Evolutionary conservation across 2,113 vertebrate species (phyloP), one percentile per base, ranked within the genome.

Genomic region (Collichthys lucidus): DNA sequence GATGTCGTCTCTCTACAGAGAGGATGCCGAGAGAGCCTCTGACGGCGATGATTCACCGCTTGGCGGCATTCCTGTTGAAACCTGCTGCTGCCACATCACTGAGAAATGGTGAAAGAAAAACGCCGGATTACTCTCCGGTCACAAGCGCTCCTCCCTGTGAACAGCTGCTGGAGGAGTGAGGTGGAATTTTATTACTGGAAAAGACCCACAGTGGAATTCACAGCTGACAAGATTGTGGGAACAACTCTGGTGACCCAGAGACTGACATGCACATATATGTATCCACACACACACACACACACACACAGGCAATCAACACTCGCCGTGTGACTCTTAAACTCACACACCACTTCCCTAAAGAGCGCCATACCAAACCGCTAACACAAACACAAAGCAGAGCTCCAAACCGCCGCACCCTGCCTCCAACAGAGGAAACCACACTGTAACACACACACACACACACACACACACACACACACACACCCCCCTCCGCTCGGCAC

Each of bases 111-210:
- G 35, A 40, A 40, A 81, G 70, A 68, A 71, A 80, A 68, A 22
- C 8, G 35, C 73, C 46, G 14, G 19, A 75, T 63, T 74, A 72
- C 83, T 5, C 82, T 84, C 65, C 7, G 79, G 57, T 82, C 59
- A 71, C 46, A 0, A 60, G 69, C 85, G 82, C 85, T 82, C 52
- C 82, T 35, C 81, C 75, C 72, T 5, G 22, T 4, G 67, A 90
- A 84, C 91, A 93, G 90, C 90, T 92, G 93, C 55, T 73, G 1
- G 68, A 81, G 77, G 68, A 81, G 77, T 31, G 47, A 88, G 79
- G 78, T 77, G 64, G 84, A 79, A 79, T 84, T 61, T 81, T 86
- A 82, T 91, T 85, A 90, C 87, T 87, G 86, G 85, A 90, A 90
- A 89, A 82, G 79, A 59, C 72, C 85, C 82, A 81, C 77, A 24